Evolutionary conservation across 1,140 invertebrate genomes (phyloP), one percentile per base, ranked within the genome.

Genomic region (Aphaenogaster rudis): DNA sequence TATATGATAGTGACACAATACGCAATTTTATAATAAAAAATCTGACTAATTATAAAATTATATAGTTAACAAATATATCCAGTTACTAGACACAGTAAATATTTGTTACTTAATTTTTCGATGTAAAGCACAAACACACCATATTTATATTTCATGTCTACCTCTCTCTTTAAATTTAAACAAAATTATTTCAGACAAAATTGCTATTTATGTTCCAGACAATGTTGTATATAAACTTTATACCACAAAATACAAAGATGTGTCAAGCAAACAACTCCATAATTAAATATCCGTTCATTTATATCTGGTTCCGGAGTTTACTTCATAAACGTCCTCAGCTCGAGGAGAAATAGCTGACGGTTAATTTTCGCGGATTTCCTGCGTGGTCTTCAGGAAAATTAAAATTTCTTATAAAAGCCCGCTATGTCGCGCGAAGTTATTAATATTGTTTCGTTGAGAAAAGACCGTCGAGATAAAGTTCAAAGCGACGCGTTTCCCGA

Each of bases 301-400:
- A 8, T n/a, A 72, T 57, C 6, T 84, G 28, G 15, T 21, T 61
- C 5, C 9, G n/a, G 1, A 21, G 4, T 57, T 72, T 59, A 50
- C 54, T 63, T 3, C 28, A 39, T 50, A 36, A 82, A 61, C 28
- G 39, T 59, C n/a, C 39, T 13, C 50, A n/a, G 42, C 11, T n/a
- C 0, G 33, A 8, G 6, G 21, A n/a, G 48, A 76, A 63, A 84
- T 74, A 63, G n/a, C 69, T 63, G 80, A 63, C 45, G 69, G 54
- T 84, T 84, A 84, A 84, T 84, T 84, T 74, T 84, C 42, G 2
- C 45, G n/a, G 28, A 76, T 45, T 72, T 50, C 17, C n/a, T 21
- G 54, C 42, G 52, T 42, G 28, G 9, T 84, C 69, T 84, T 84
- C 48, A 84, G 61, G 54, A 84, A 84, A 84, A 84, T 84, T 74